A percentile compares a stretch with the other conserved stretches of the same genome.
Evolutionary conservation across 2,113 vertebrate genomes (phyloP).

Genomic region (Mastomys coucha): DNA sequence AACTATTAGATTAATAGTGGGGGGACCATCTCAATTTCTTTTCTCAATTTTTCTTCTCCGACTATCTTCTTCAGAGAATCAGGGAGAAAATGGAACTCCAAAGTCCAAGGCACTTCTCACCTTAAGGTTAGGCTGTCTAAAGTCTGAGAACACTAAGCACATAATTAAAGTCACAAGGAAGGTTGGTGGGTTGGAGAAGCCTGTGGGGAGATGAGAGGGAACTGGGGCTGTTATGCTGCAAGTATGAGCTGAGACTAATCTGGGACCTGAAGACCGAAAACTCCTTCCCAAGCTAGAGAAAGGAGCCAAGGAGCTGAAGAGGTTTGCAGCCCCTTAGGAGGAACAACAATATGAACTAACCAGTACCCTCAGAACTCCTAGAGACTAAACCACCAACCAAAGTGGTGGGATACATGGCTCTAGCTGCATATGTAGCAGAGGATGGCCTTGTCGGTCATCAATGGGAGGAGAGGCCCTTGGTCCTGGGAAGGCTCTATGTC

Average conservation of each 20-base stretch:
- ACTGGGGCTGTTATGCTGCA: slow-evolving; percentile 67
- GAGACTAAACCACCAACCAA: too few relatives aligned
- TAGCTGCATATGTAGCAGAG: too few relatives aligned
- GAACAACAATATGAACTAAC: too few relatives aligned
- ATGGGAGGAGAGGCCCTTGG: too few relatives aligned
- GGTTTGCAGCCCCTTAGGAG: too few relatives aligned
- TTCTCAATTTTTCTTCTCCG: neutral
- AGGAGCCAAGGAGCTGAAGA: too few relatives aligned
- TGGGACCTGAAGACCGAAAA: slow-evolving; percentile 66
- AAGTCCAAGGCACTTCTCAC: neutral
- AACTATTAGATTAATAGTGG: neutral
- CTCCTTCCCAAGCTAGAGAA: too few relatives aligned
- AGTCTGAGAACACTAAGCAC: neutral
- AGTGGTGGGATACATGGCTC: too few relatives aligned
- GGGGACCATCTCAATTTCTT: neutral
- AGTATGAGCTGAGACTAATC: slow-evolving; percentile 68
- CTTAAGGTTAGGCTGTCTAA: neutral
- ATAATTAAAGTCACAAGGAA: neutral
- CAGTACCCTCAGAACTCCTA: too few relatives aligned
- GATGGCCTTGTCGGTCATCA: too few relatives aligned
- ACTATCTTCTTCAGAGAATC: neutral
- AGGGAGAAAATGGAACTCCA: neutral
- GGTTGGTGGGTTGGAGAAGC: neutral
- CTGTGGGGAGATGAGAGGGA: neutral
- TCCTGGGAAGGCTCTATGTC: too few relatives aligned